These are phyloP conservation scores for Thereva unica DNA, from an alignment of 2,888 invertebrate genomes.

Conservation along the genomic window DNA sequence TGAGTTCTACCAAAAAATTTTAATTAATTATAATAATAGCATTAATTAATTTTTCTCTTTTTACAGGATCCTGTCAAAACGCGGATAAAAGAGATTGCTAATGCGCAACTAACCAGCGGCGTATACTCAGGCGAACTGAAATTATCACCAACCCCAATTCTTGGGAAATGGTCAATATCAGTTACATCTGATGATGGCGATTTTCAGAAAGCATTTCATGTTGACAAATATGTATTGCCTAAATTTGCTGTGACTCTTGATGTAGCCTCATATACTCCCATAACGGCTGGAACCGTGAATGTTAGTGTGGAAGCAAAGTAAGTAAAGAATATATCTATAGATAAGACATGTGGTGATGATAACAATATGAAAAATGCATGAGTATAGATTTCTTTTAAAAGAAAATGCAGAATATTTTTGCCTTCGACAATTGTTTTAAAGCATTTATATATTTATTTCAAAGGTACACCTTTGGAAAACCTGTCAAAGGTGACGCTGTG, in stretches of 20 bases:
- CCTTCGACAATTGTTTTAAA: not conserved
- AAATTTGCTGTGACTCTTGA: conserved; percentile 85
- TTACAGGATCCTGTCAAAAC: conserved; percentile 74
- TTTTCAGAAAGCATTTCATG: conserved; percentile 57
- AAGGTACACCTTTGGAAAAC: conserved; percentile 83
- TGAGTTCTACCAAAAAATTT: conserved; percentile 36
- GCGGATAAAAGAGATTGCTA: conserved; percentile 65
- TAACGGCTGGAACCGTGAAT: conserved; percentile 74
- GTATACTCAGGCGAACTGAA: conserved; percentile 73
- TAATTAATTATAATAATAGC: not conserved
- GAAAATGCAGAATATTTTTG: not conserved
- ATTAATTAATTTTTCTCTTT: too few relatives aligned
- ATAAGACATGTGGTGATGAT: not conserved
- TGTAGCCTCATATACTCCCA: conserved; percentile 77
- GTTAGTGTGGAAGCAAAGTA: conserved; percentile 81
- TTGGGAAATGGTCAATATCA: conserved; percentile 84
- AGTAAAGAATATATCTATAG: conserved; percentile 53
- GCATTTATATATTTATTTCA: conserved; percentile 20
- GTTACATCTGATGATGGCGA: conserved; percentile 45
- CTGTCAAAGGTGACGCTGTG: conserved; percentile 84
- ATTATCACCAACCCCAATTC: conserved; percentile 75
- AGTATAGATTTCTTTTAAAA: not conserved
- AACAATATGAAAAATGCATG: not conserved
- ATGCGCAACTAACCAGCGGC: conserved; percentile 68
- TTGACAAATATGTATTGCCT: conserved; percentile 85